Percentiles rank a stretch among this genome's conserved stretches.
phyloP scores from a whole-genome alignment of 2,797 vertebrate species.

The Eulemur mongoz region DNA sequence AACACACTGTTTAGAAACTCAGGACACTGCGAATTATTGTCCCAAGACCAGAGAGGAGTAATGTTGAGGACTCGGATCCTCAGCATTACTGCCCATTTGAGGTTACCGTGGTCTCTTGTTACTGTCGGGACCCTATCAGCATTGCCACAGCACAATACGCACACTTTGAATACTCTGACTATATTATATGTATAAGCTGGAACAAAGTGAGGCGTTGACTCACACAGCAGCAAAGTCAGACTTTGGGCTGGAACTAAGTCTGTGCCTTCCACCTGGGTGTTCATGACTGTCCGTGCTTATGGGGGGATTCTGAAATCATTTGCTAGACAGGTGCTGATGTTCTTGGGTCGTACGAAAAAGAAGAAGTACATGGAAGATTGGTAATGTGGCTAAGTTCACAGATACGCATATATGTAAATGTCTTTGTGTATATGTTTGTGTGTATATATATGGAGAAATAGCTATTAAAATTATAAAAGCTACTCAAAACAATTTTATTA shows the following conservation, averaged over 20 bases:
- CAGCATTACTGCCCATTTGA: no score
- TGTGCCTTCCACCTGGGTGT: neutral
- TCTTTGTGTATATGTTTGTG: neutral
- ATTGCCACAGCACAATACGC: accelerated
- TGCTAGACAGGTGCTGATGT: neutral
- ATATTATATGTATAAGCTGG: accelerated
- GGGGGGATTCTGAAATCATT: neutral
- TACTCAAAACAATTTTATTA: neutral
- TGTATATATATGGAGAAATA: neutral
- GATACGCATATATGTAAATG: neutral
- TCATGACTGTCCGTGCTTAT: neutral
- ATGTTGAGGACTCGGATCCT: accelerated
- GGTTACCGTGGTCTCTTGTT: neutral
- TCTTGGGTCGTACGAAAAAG: neutral
- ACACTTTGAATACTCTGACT: neutral
- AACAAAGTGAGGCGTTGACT: no score
- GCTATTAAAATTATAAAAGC: neutral
- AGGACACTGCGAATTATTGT: neutral
- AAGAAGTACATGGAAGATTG: neutral
- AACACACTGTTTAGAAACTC: neutral
- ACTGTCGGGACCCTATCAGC: neutral
- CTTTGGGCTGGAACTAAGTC: neutral
- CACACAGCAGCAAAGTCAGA: accelerated
- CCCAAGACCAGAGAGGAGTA: neutral
- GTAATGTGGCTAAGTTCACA: neutral